These are phyloP conservation scores for Anguilla rostrata DNA, from an alignment of 2,113 vertebrate species.

Conservation along the genomic window DNA sequence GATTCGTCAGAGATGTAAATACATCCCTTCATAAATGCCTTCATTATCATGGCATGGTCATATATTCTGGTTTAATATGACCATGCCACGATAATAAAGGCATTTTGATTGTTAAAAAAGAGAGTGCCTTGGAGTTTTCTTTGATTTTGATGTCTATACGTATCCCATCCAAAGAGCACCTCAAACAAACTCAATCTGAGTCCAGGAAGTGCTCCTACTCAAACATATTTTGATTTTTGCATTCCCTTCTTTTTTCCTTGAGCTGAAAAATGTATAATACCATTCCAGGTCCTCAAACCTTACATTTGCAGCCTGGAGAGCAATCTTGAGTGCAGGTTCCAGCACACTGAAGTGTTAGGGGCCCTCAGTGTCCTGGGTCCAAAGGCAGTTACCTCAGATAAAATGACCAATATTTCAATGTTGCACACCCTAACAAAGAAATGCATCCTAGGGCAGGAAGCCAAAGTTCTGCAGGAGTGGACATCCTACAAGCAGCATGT, in stretches of 20 bases:
- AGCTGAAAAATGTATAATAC: neutral
- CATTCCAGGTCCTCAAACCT: neutral
- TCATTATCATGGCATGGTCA: too few relatives aligned
- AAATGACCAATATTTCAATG: neutral
- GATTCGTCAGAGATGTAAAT: neutral
- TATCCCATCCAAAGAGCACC: too few relatives aligned
- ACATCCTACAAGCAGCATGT: neutral
- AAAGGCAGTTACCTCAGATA: neutral
- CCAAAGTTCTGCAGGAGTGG: neutral
- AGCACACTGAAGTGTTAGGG: neutral
- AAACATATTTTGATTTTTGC: neutral
- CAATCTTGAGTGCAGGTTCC: neutral
- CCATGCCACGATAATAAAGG: too few relatives aligned
- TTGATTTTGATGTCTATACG: too few relatives aligned
- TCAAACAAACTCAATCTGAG: too few relatives aligned
- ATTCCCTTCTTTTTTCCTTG: neutral
- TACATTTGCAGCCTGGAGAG: neutral
- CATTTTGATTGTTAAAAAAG: too few relatives aligned
- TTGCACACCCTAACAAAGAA: neutral
- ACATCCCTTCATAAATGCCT: neutral
- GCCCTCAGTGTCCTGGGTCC: neutral
- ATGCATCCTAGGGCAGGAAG: neutral
- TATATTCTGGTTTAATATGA: too few relatives aligned
- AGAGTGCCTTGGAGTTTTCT: too few relatives aligned
- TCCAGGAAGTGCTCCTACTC: neutral